These are phyloP conservation scores for Nettapus auritus DNA, from an alignment of 2,113 vertebrate species.

Conservation along the genomic window DNA sequence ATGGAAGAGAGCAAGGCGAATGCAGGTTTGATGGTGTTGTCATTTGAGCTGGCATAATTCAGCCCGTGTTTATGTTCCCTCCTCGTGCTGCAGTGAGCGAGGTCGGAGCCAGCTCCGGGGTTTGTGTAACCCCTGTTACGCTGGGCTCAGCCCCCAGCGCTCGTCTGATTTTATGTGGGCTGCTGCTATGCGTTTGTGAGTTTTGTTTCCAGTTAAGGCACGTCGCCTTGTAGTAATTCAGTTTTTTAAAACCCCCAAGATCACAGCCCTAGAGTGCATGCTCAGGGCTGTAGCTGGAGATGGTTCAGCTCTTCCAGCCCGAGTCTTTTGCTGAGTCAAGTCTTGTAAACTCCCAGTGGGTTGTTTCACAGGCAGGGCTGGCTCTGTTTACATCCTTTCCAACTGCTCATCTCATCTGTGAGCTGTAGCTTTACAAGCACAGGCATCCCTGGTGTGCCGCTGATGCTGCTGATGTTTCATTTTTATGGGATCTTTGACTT, in stretches of 20 bases:
- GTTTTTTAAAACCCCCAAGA: neutral
- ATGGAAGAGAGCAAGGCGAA: neutral
- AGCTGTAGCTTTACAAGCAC: slow-evolving; percentile 27
- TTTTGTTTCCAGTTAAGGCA: neutral
- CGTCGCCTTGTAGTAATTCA: neutral
- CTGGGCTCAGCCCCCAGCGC: neutral
- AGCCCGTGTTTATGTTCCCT: neutral
- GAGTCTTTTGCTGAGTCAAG: slow-evolving; percentile 15
- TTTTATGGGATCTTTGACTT: slow-evolving; percentile 57
- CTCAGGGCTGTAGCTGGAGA: neutral
- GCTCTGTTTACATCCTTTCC: slow-evolving; percentile 16
- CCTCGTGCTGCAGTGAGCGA: neutral
- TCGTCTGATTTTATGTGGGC: neutral
- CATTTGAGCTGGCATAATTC: neutral
- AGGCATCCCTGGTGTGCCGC: slow-evolving; percentile 27
- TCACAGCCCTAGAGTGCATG: neutral
- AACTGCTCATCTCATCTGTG: slow-evolving; percentile 8
- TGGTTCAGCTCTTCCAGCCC: neutral
- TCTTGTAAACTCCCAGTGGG: neutral
- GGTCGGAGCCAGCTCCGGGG: neutral
- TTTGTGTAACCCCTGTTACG: neutral
- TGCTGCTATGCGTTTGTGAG: neutral
- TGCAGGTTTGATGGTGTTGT: neutral
- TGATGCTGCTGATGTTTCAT: slow-evolving; percentile 44
- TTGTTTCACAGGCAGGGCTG: neutral